Evolutionary conservation across 2,797 vertebrate genomes (phyloP).

Genomic region (Euthynnus affinis): DNA sequence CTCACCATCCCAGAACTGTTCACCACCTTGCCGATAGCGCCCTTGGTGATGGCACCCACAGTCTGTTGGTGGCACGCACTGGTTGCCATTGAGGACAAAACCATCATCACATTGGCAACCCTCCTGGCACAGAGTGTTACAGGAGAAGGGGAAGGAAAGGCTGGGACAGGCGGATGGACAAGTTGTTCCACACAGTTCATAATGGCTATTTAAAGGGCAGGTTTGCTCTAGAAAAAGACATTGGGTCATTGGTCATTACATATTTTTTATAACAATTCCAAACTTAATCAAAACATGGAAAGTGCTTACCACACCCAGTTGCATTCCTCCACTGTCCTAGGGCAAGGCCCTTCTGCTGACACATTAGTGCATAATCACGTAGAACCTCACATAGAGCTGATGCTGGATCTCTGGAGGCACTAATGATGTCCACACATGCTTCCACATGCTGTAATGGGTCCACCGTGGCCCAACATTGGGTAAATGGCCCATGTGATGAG

Average conservation of each 20-base stretch:
- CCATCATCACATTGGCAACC: constrained; percentile 82
- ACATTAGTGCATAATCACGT: constrained; percentile 72
- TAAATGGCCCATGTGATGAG: constrained; percentile 68
- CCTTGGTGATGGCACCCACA: constrained; percentile 80
- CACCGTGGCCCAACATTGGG: constrained; percentile 57
- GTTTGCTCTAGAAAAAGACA: constrained; percentile 57
- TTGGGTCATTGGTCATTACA: no score
- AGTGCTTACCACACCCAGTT: constrained; percentile 73
- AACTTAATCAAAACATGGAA: fast-evolving
- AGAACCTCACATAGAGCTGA: constrained; percentile 69
- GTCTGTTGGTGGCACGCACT: constrained; percentile 72
- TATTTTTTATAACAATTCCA: neutral
- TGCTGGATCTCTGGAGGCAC: constrained; percentile 46
- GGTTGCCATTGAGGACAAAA: constrained; percentile 71
- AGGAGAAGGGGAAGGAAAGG: constrained; percentile 79
- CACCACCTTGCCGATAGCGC: constrained; percentile 59
- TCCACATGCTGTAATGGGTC: constrained; percentile 46
- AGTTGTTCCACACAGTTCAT: constrained; percentile 73
- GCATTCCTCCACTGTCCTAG: constrained; percentile 75
- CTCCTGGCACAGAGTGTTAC: constrained; percentile 75
- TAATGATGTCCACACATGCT: constrained; percentile 59
- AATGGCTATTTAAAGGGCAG: constrained; percentile 80
- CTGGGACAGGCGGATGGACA: constrained; percentile 79
- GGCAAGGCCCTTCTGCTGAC: constrained; percentile 70
- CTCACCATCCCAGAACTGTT: constrained; percentile 76